A percentile compares a stretch with the other conserved stretches of the same genome.
Conservation (phyloP, 2,113 vertebrate genomes). For the Eretmodus cyanostictus region DNA sequence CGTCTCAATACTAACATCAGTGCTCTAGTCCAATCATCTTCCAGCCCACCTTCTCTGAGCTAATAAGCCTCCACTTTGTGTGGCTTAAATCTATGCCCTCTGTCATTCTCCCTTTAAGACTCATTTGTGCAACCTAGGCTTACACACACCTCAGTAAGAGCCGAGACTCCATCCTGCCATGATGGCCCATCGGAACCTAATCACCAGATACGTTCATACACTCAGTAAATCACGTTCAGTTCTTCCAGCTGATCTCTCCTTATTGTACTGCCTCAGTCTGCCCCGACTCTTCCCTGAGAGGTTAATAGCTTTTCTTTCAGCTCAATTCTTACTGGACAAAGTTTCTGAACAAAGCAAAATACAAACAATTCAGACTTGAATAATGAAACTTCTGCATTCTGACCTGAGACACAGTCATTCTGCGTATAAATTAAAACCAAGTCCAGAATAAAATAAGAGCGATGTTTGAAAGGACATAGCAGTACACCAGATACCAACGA, state of each 20-base stretch:
- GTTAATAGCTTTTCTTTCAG: not conserved
- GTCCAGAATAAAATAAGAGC: not conserved
- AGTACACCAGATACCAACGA: not conserved
- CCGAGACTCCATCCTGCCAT: fast-evolving
- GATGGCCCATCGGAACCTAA: not conserved
- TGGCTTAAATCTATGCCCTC: not conserved
- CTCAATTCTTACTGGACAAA: not conserved
- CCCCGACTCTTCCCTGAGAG: not conserved
- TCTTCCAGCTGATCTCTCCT: not conserved
- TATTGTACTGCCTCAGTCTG: not conserved
- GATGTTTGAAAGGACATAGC: not conserved
- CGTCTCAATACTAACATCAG: fast-evolving
- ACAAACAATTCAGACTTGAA: not conserved
- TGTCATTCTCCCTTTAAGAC: not conserved
- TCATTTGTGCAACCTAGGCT: not conserved
- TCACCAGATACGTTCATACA: fast-evolving
- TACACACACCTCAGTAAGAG: not conserved
- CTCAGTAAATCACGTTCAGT: fast-evolving
- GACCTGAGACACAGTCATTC: not conserved
- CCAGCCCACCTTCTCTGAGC: not conserved
- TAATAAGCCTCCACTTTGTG: fast-evolving
- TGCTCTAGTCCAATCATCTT: not conserved
- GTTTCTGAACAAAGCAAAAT: not conserved
- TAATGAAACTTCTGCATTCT: not conserved
- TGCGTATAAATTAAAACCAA: not conserved